These are phyloP conservation scores for Ophioninae sp. DNA, from an alignment of 2,888 invertebrate genomes.

Conservation along the genomic window DNA sequence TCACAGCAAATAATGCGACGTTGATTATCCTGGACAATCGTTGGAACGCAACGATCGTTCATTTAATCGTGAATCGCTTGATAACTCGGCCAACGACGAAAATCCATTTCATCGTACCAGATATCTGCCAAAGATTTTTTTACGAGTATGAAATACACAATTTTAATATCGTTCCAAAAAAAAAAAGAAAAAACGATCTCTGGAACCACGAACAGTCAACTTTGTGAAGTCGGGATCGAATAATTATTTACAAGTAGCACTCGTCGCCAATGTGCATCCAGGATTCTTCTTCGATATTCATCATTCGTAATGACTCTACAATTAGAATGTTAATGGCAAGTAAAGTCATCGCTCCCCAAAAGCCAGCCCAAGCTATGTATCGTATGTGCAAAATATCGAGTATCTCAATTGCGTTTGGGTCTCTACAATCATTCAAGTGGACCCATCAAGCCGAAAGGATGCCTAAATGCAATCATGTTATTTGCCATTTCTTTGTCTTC, in stretches of 20 bases:
- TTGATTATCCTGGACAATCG: no score
- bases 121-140: not conserved
- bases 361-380: not conserved
- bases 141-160: not conserved
- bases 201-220: not conserved
- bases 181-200: not conserved
- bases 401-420: not conserved
- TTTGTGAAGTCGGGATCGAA: not conserved
- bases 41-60: no score
- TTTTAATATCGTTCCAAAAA: not conserved
- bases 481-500: not conserved
- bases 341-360: not conserved
- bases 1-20: no score
- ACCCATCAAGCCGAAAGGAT: not conserved
- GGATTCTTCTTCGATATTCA: not conserved
- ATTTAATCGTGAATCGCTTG: no score
- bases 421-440: not conserved
- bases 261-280: not conserved
- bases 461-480: not conserved
- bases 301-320: not conserved
- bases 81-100: not conserved
- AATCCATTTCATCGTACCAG: conserved; percentile 1
- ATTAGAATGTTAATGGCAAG: not conserved
- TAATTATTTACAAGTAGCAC: not conserved
- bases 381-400: not conserved